These are phyloP conservation scores for Phataginus tricuspis DNA, from an alignment of 2,797 vertebrate species.

Conservation along the genomic window DNA sequence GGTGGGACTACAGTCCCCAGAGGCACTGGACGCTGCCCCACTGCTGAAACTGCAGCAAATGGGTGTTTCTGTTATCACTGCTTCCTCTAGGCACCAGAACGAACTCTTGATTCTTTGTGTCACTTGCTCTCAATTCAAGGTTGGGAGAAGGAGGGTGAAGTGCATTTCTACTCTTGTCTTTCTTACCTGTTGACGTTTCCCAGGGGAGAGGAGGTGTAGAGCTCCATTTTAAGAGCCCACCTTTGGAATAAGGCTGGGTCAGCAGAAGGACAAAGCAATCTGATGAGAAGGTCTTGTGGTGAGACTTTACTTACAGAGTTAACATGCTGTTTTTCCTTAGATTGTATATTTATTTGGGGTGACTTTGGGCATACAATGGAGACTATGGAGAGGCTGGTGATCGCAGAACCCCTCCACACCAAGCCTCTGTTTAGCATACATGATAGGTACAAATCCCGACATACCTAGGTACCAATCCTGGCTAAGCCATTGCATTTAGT, in stretches of 20 bases:
- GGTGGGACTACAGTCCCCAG: background rate
- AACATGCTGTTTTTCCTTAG: background rate
- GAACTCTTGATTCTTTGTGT: background rate
- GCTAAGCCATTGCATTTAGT: background rate
- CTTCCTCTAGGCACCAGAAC: background rate
- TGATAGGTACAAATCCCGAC: background rate
- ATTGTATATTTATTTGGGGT: background rate
- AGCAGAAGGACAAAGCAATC: background rate
- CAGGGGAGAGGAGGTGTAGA: background rate
- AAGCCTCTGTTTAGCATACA: background rate
- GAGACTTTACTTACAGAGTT: background rate
- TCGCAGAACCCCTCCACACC: background rate
- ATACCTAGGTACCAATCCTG: background rate
- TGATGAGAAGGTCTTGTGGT: background rate
- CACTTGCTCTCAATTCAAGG: background rate
- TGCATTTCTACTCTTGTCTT: background rate
- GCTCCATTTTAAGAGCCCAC: background rate
- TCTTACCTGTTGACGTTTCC: background rate
- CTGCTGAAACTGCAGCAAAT: background rate
- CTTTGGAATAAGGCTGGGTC: background rate
- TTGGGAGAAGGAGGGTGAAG: background rate
- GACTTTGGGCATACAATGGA: background rate
- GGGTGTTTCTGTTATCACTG: background rate
- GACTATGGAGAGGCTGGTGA: background rate
- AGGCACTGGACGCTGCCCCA: background rate